A percentile compares a stretch with the other conserved stretches of the same genome.
These are phyloP conservation scores for Gadopsis bispinosus DNA, from an alignment of 2,797 vertebrate species.

Conservation along the genomic window DNA sequence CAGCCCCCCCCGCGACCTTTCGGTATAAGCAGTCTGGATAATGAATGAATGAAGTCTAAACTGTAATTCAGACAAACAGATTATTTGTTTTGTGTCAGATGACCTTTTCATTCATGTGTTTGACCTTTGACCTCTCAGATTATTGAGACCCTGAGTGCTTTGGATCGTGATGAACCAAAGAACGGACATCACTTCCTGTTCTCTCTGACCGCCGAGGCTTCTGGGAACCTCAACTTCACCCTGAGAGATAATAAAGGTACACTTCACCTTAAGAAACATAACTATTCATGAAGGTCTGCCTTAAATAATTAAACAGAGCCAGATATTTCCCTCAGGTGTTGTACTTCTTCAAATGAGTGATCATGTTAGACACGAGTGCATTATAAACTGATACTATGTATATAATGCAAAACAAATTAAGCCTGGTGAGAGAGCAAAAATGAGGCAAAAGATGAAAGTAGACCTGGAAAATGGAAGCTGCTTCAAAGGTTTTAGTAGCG, in stretches of 20 bases:
- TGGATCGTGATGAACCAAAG: conserved; percentile 91
- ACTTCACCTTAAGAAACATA: not conserved
- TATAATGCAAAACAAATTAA: too few relatives aligned
- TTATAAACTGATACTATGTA: too few relatives aligned
- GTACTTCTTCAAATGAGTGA: too few relatives aligned
- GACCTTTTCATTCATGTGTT: not conserved
- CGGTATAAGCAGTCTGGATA: too few relatives aligned
- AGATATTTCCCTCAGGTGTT: not conserved
- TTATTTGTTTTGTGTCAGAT: not conserved
- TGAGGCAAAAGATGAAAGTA: too few relatives aligned
- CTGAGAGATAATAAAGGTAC: conserved; percentile 59
- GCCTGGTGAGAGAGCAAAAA: too few relatives aligned
- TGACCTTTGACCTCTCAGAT: conserved; percentile 78
- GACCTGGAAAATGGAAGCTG: too few relatives aligned
- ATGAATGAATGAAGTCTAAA: too few relatives aligned
- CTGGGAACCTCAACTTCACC: conserved; percentile 42
- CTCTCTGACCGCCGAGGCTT: conserved; percentile 82
- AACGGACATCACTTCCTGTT: conserved; percentile 93
- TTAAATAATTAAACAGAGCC: not conserved
- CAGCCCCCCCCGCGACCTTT: too few relatives aligned
- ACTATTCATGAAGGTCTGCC: not conserved
- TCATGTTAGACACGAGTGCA: too few relatives aligned
- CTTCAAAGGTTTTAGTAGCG: too few relatives aligned
- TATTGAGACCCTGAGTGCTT: conserved; percentile 92
- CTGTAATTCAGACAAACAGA: too few relatives aligned